phyloP scores from a whole-genome alignment of 2,113 vertebrate species.

The Eurystomus gularis region DNA sequence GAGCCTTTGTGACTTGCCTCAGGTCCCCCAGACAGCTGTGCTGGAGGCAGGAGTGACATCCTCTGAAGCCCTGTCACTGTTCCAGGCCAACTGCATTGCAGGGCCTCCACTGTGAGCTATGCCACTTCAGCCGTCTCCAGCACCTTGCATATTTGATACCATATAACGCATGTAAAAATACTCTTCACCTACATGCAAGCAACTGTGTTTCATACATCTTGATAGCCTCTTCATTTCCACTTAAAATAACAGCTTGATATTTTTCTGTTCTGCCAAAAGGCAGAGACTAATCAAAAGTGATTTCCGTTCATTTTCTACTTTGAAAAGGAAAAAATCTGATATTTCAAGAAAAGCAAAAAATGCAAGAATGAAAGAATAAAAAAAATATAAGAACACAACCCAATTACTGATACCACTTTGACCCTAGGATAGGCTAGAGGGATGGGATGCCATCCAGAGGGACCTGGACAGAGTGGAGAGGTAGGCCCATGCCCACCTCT shows the following conservation, averaged over 20 bases:
- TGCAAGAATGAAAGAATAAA: not conserved
- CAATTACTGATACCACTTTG: not conserved
- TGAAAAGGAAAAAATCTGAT: not conserved
- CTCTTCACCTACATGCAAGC: not conserved
- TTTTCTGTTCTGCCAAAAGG: not conserved
- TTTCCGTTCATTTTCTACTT: not conserved
- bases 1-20: not conserved
- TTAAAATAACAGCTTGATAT: not conserved
- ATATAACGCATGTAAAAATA: not conserved
- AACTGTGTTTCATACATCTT: not conserved
- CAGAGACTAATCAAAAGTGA: not conserved
- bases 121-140: not conserved
- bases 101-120: fast-evolving
- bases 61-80: not conserved
- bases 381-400: not conserved
- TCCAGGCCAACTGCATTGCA: not conserved
- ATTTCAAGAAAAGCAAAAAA: not conserved
- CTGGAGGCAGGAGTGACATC: not conserved
- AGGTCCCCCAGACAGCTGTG: fast-evolving
- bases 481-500: too few species aligned
- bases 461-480: too few species aligned
- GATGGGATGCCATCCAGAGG: too few species aligned
- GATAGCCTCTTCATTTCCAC: not conserved
- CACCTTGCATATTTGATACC: not conserved
- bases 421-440: too few species aligned